A percentile compares a stretch with the other conserved stretches of the same genome.
Evolutionary conservation across 1,140 invertebrate species (phyloP).

Genomic region (Lepidurus packardi): DNA sequence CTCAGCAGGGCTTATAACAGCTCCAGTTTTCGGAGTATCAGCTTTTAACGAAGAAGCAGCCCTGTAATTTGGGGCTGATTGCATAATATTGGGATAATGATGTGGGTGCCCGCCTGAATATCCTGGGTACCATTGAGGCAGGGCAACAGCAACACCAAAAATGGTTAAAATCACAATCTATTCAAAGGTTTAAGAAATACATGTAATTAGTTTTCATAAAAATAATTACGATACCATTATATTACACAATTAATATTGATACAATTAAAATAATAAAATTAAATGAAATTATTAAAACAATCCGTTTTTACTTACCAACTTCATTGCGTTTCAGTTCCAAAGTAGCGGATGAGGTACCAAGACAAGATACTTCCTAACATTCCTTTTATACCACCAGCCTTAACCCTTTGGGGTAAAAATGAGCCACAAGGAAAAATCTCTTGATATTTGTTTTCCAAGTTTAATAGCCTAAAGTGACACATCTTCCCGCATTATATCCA

Average conservation of each 20-base stretch:
- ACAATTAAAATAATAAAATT: no score
- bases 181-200: neutral
- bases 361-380: neutral
- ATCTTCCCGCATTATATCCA: neutral
- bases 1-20: no score
- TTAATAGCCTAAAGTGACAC: neutral
- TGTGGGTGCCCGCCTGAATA: neutral
- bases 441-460: neutral
- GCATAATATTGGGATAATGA: neutral
- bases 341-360: neutral
- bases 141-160: neutral
- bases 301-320: neutral
- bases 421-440: neutral
- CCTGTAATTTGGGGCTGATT: neutral
- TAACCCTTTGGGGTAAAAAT: neutral
- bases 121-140: neutral
- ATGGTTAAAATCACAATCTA: neutral
- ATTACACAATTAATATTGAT: no score
- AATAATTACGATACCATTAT: no score
- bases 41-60: neutral
- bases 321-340: neutral
- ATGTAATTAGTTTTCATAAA: no score
- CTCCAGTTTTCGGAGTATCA: neutral
- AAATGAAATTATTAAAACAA: no score
- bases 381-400: neutral